Base-by-base conservation (phyloP, 1,140 invertebrate species). In the Pteromalus puparum region DNA sequence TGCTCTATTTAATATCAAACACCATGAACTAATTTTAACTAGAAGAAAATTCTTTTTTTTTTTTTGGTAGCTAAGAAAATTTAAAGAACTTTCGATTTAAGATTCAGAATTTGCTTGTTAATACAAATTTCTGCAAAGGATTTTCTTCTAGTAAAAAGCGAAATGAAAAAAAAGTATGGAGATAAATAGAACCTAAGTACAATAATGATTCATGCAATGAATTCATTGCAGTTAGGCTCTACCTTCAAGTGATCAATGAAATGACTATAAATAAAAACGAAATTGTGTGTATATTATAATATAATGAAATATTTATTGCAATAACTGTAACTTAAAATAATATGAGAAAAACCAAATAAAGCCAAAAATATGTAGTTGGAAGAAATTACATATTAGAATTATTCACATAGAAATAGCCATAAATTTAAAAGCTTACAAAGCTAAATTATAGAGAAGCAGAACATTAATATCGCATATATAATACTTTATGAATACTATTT, bases 1-100 rank as follows among this genome's bases (percentile, higher is more conserved):
- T 85, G 83, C 83, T 77, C 30, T 81, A 61, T 68, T 46, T 53
- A 76, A 81, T 68, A 81, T 48, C 83, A 85, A 81, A 81, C 65
- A 81, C 83, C 83, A 81, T 28, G 65, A 81, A 67, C 48, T 46
- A 28, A 61, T 82, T 75, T 30, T 53, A 42, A 38, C 6, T 30
- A 75, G 53, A 82, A 67, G 61, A 82, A 82, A 82, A 53, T 67
- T 67, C 68, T 82, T 61, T 21, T 61, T 61, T n/a, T 34, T 0
- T 34, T 34, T n/a, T n/a, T n/a, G n/a, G n/a, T n/a, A 34, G 6
- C 30, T 34, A 5, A 34, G 3, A 61, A 61, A 61, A 5, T n/a
- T 21, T n/a, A 1, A 53, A 53, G n/a, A n/a, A 21, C 2, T 70
- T 80, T 67, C 6, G 5, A 28, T 34, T 12, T 67, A 26, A 68